Evolutionary conservation across 2,888 invertebrate species (phyloP), one percentile per base, ranked within the genome.

Genomic region (Drosophila nr. medialis): DNA sequence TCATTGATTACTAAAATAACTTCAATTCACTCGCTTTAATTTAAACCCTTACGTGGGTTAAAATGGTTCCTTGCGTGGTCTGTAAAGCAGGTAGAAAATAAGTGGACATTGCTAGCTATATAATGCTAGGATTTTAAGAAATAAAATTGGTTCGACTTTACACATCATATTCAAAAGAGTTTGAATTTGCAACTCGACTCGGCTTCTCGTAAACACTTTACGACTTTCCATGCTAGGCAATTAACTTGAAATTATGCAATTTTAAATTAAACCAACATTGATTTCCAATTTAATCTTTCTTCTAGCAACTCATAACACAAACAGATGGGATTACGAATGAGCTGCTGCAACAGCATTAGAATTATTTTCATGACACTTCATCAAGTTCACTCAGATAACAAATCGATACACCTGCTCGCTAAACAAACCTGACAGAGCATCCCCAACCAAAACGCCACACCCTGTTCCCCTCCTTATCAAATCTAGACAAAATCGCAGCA

Each of bases 341-440:
- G 56, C 36, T 45, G n/a, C 30, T 38, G 58, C 36, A 32, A 48
- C 27, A 11, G 10, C 21, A 6, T 11, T 27, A n/a, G 38, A 70
- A 45, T 53, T 58, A 69, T 68, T 38, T 68, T n/a, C 42, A 42
- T 27, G 59, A 65, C 68, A 63, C 74, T 80, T 71, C 69, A 79
- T 72, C 81, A 77, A 66, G 67, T 72, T 72, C 71, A 66, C 42
- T 64, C 60, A 45, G 32, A 51, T 34, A 60, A 64, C 61, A 80
- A 75, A 75, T 80, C 77, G 68, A 78, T 76, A 72, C 81, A 76
- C 53, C 65, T 80, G 64, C 30, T 30, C 45, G 60, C 64, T 64
- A 63, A 67, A 50, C 68, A 68, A 38, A 64, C 53, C 56, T 38
- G 60, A 67, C 55, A 51, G 40, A 64, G 38, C 58, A 59, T 45